Percentiles rank a stretch among this genome's conserved stretches.
Evolutionary conservation across 2,113 vertebrate species (phyloP).

Genomic region (Gasterosteus aculeatus): DNA sequence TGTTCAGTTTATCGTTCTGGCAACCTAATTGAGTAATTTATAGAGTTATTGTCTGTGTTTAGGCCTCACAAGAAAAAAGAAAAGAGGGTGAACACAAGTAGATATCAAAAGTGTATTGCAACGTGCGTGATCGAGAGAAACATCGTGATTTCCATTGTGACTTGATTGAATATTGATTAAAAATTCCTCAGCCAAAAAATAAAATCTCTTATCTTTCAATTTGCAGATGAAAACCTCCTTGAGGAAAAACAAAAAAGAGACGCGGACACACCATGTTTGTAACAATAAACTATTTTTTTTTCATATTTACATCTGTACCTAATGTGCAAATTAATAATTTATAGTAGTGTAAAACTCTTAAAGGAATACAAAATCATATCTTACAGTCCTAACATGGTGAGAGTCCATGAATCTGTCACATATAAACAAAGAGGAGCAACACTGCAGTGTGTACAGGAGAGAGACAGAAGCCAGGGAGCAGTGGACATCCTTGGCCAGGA

Average conservation of each 20-base stretch:
- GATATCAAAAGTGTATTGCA: conserved; percentile 1
- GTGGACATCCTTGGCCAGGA: conserved; percentile 82
- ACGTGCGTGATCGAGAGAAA: conserved; percentile 1
- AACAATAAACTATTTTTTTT: conserved; percentile 86
- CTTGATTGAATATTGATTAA: background rate
- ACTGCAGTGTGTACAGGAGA: conserved; percentile 75
- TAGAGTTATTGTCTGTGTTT: background rate
- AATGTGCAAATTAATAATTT: conserved; percentile 88
- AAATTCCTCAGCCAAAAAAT: conserved; percentile 10
- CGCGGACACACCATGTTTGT: conserved; percentile 82
- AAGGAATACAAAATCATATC: conserved; percentile 83
- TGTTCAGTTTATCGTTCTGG: background rate
- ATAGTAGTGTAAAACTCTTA: conserved; percentile 83
- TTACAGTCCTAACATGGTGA: conserved; percentile 81
- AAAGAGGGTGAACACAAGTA: background rate
- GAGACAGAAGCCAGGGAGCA: conserved; percentile 78
- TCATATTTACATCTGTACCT: conserved; percentile 83
- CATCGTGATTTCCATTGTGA: background rate
- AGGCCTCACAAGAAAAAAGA: background rate
- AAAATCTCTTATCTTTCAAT: background rate
- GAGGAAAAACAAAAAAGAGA: conserved; percentile 72
- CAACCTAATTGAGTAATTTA: background rate
- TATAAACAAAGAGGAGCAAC: conserved; percentile 75
- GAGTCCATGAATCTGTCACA: conserved; percentile 78
- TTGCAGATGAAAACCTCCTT: conserved; percentile 3